A percentile compares a stretch with the other conserved stretches of the same genome.
Evolutionary conservation across 2,888 invertebrate genomes (phyloP).

Genomic region (Tromatobia lineatoria): DNA sequence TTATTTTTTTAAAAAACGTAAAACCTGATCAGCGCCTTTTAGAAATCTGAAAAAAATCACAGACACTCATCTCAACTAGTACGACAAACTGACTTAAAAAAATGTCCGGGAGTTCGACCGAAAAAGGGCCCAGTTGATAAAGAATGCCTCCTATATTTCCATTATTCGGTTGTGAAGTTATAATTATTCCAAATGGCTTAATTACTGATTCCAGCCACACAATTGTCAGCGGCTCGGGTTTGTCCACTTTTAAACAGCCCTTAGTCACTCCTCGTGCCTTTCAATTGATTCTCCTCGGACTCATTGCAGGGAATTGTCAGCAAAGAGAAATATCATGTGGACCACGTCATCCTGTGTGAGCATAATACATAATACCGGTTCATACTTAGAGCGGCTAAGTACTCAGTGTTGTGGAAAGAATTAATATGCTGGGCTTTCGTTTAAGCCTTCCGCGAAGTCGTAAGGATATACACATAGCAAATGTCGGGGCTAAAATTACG

Average conservation of each 20-base stretch:
- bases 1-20: no score
- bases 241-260: conserved; percentile 3
- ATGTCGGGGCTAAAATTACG: not conserved
- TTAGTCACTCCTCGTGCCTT: conserved; percentile 27
- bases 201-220: not conserved
- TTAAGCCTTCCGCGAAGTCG: conserved; percentile 7
- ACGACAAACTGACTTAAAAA: no score
- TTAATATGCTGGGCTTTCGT: not conserved
- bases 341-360: conserved; percentile 21
- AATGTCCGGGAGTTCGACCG: no score
- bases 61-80: no score
- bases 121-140: no score
- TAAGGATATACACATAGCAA: not conserved
- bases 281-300: conserved; percentile 32
- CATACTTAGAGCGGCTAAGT: not conserved
- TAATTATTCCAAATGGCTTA: not conserved
- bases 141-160: not conserved
- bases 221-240: conserved; percentile 3
- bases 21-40: no score
- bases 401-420: not conserved
- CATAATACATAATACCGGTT: conserved; percentile 2
- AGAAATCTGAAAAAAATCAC: no score
- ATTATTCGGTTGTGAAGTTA: not conserved
- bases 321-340: conserved; percentile 66
- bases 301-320: conserved; percentile 8